Conservation (phyloP, 1,140 invertebrate species). For the Drosophila asahinai region DNA sequence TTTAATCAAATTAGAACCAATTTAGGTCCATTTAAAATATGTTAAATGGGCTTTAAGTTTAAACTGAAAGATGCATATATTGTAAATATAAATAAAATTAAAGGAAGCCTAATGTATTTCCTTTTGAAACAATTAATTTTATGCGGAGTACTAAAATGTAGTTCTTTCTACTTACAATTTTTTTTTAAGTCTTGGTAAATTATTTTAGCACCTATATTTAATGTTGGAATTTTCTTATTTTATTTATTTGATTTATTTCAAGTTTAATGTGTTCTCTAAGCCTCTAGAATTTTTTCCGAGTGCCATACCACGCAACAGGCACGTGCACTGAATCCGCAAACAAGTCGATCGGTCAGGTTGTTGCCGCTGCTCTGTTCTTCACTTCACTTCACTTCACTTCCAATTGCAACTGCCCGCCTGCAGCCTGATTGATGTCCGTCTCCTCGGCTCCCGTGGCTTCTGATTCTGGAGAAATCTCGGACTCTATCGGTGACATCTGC, state of each 20-base stretch:
- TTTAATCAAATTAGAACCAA: no score
- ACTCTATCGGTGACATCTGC: slow-evolving; percentile 67
- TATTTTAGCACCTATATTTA: neutral
- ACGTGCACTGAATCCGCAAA: slow-evolving; percentile 71
- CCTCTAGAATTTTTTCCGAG: neutral
- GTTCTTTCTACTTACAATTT: no score
- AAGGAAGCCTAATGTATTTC: no score
- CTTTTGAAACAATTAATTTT: no score
- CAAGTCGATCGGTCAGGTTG: slow-evolving; percentile 38
- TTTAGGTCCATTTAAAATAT: no score
- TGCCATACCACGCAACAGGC: slow-evolving; percentile 46
- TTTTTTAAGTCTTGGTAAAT: neutral
- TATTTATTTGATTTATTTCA: no score
- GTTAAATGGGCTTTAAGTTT: no score
- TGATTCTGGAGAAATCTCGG: slow-evolving; percentile 49
- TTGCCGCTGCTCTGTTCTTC: slow-evolving; percentile 9
- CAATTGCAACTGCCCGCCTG: slow-evolving; percentile 39
- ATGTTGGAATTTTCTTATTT: neutral
- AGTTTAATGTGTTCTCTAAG: no score
- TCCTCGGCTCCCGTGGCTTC: slow-evolving; percentile 43
- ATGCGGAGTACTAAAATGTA: no score
- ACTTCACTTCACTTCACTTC: slow-evolving; percentile 11
- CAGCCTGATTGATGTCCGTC: slow-evolving; percentile 73
- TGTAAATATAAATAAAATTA: no score
- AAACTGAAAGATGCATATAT: no score